These are phyloP conservation scores for Prenolepis imparis DNA, from an alignment of 2,888 invertebrate genomes.

Conservation along the genomic window DNA sequence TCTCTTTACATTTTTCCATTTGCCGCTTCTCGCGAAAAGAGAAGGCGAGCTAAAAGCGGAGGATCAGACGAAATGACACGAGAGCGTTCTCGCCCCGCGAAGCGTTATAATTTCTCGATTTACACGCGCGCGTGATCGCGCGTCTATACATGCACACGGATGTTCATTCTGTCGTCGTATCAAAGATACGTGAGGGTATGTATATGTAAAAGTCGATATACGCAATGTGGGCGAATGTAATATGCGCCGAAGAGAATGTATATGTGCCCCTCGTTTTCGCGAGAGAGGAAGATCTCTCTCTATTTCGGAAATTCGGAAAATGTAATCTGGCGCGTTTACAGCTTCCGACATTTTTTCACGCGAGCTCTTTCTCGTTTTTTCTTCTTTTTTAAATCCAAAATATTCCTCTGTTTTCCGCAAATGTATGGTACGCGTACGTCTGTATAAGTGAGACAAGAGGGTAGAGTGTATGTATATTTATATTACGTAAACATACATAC, in stretches of 20 bases:
- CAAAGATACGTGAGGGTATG: neutral
- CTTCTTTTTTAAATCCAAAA: constrained; percentile 62
- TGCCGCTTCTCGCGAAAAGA: neutral
- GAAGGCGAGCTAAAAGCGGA: neutral
- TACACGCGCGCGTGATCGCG: constrained; percentile 51
- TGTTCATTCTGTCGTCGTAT: constrained; percentile 32
- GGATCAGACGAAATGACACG: constrained; percentile 27
- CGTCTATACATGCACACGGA: constrained; percentile 43
- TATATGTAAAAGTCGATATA: constrained; percentile 44
- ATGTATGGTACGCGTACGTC: constrained; percentile 64
- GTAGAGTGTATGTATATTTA: constrained; percentile 69
- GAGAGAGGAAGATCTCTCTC: constrained; percentile 4
- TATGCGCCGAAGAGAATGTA: constrained; percentile 34
- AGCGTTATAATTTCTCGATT: constrained; percentile 53
- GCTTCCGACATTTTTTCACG: constrained; percentile 25
- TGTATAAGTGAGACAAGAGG: constrained; percentile 54
- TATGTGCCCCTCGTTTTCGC: constrained; percentile 8
- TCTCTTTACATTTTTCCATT: neutral
- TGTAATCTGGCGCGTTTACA: constrained; percentile 26
- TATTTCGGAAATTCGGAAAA: constrained; percentile 30
- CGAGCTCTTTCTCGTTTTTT: constrained; percentile 23
- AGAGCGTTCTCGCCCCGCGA: constrained; percentile 39
- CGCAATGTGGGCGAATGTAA: constrained; percentile 42
- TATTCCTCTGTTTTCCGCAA: constrained; percentile 68
- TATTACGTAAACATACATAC: constrained; percentile 68